phyloP scores from a whole-genome alignment of 2,113 vertebrate genomes.

The Stegostoma tigrinum region DNA sequence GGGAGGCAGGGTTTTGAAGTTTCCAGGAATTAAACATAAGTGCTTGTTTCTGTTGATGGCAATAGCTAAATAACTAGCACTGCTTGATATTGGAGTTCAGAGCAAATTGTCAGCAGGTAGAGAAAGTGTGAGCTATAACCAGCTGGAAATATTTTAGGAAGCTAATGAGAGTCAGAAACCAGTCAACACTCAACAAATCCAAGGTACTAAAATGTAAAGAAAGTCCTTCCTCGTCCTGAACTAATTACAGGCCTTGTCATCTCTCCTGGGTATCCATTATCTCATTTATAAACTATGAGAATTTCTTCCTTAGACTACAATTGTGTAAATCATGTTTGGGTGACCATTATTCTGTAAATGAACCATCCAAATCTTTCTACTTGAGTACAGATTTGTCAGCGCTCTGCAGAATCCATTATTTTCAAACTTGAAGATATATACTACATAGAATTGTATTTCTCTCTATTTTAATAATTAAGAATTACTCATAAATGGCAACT shows the following conservation, averaged over 20 bases:
- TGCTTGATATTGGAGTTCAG: neutral
- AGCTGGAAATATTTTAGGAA: neutral
- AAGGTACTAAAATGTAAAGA: neutral
- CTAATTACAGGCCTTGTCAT: neutral
- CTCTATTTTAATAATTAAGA: neutral
- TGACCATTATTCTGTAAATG: neutral
- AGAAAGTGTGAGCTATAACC: neutral
- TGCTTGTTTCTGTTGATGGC: neutral
- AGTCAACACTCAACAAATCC: neutral
- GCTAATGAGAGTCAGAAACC: neutral
- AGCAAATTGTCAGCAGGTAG: neutral
- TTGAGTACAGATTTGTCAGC: neutral
- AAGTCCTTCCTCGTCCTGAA: neutral
- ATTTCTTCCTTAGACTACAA: neutral
- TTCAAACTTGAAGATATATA: neutral
- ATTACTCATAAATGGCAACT: neutral
- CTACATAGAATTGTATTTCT: neutral
- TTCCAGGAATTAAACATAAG: neutral
- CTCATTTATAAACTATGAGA: neutral
- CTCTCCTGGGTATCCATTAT: neutral
- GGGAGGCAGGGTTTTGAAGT: no score
- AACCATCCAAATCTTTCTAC: neutral
- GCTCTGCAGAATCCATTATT: neutral
- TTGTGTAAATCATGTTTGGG: neutral
- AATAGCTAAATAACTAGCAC: no score